A percentile compares a stretch with the other conserved stretches of the same genome.
Conservation (phyloP, 2,888 invertebrate genomes). For the Xanthia icteritia region DNA sequence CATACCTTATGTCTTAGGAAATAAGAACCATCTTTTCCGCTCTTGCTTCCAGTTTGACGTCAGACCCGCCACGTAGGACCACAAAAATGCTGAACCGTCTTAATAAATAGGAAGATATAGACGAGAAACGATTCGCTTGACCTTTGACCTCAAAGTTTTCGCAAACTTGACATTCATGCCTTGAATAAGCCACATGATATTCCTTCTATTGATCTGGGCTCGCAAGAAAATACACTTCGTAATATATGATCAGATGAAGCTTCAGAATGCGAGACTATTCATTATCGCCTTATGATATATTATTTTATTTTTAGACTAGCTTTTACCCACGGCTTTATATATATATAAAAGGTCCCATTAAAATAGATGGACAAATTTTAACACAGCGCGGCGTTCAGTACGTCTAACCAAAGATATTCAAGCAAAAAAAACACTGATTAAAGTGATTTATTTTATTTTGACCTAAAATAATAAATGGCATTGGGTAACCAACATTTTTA, state of each 20-base stretch:
- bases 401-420: too few relatives aligned
- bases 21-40: slow-evolving; percentile 9
- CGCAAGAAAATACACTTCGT: slow-evolving; percentile 29
- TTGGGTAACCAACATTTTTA: too few relatives aligned
- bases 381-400: too few relatives aligned
- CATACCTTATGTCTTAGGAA: neutral
- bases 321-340: too few relatives aligned
- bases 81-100: slow-evolving; percentile 41
- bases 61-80: slow-evolving; percentile 16
- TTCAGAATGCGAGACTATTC: neutral
- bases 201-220: slow-evolving; percentile 32
- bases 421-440: too few relatives aligned
- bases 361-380: too few relatives aligned
- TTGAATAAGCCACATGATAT: slow-evolving; percentile 40
- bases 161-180: slow-evolving; percentile 51
- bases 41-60: slow-evolving; percentile 11
- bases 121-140: slow-evolving; percentile 43
- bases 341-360: too few relatives aligned
- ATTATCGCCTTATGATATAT: neutral
- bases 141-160: slow-evolving; percentile 54
- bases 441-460: too few relatives aligned
- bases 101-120: slow-evolving; percentile 45
- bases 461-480: too few relatives aligned
- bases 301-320: neutral
- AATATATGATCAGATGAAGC: slow-evolving; percentile 10